Conservation (phyloP, 30 jellyfish, hydroid and myxozoan genomes). For the Aurelia sp. region DNA sequence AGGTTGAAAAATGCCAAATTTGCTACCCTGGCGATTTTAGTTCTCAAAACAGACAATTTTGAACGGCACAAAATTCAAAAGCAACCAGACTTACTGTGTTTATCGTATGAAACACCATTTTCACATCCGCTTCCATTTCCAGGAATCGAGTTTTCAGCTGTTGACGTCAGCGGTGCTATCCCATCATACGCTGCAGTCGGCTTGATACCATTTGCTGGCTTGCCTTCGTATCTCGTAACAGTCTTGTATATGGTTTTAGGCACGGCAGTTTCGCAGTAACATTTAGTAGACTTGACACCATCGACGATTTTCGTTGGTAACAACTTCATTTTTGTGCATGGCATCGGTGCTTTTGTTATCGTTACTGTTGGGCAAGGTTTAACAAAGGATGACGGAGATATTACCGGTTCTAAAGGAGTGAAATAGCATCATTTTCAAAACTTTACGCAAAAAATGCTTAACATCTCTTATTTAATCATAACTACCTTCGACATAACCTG, state of each 20-base stretch:
- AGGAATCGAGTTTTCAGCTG: constrained; percentile 19
- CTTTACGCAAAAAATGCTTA: too few species aligned
- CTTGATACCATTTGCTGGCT: constrained; percentile 8
- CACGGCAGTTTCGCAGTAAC: constrained; percentile 16
- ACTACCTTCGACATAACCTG: too few species aligned
- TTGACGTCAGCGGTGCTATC: background rate
- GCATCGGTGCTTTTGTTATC: constrained; percentile 40
- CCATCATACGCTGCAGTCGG: constrained; percentile 35
- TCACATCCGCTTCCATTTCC: constrained; percentile 57
- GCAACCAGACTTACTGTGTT: constrained; percentile 5
- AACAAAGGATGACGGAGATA: background rate
- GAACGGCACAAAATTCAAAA: too few species aligned
- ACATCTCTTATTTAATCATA: too few species aligned
- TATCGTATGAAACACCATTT: constrained; percentile 22
- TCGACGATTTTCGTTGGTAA: constrained; percentile 22
- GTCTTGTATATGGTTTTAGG: constrained; percentile 39
- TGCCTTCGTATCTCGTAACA: constrained; percentile 24
- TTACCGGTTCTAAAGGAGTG: too few species aligned
- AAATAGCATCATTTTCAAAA: too few species aligned
- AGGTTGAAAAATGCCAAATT: too few species aligned
- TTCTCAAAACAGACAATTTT: too few species aligned
- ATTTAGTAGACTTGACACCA: constrained; percentile 29
- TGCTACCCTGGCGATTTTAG: too few species aligned
- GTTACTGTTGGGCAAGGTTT: constrained; percentile 54
- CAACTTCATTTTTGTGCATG: constrained; percentile 29